A percentile compares a stretch with the other conserved stretches of the same genome.
Conservation (phyloP, 2,888 invertebrate species). For the Apotomis betuletana region DNA sequence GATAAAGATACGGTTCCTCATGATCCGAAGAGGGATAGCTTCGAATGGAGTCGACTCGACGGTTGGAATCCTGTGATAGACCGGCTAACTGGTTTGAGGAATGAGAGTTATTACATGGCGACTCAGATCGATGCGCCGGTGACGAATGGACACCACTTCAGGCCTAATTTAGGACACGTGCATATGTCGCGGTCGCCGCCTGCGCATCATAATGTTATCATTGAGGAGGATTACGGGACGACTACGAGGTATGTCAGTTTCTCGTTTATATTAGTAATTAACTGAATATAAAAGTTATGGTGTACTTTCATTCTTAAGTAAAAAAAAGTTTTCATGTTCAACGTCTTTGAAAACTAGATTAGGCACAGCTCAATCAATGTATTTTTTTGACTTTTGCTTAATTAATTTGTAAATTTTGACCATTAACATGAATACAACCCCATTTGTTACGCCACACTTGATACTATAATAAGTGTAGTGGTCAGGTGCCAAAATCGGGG, state of each 20-base stretch:
- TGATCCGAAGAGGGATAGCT: conserved; percentile 80
- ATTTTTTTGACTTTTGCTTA: no score
- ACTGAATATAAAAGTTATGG: no score
- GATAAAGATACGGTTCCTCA: conserved; percentile 78
- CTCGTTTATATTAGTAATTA: no score
- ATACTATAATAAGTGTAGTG: conserved; percentile 70
- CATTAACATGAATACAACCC: conserved; percentile 50
- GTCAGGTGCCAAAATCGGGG: conserved; percentile 74
- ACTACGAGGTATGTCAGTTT: conserved; percentile 50
- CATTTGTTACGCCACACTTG: conserved; percentile 79
- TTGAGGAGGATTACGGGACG: conserved; percentile 85
- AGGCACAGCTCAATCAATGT: no score
- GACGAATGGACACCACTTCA: conserved; percentile 76
- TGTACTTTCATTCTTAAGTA: no score
- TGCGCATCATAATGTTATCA: conserved; percentile 84
- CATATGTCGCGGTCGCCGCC: conserved; percentile 77
- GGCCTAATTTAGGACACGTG: conserved; percentile 70
- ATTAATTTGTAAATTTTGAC: no score
- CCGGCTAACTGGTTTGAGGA: conserved; percentile 91
- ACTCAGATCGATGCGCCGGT: conserved; percentile 85
- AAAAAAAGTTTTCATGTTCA: no score
- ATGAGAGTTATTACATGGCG: conserved; percentile 96
- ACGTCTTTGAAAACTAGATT: no score
- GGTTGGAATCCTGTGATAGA: conserved; percentile 95
- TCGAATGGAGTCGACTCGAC: conserved; percentile 84